Evolutionary conservation across 2,888 invertebrate species (phyloP).

Genomic region (Argyresthia albistria): DNA sequence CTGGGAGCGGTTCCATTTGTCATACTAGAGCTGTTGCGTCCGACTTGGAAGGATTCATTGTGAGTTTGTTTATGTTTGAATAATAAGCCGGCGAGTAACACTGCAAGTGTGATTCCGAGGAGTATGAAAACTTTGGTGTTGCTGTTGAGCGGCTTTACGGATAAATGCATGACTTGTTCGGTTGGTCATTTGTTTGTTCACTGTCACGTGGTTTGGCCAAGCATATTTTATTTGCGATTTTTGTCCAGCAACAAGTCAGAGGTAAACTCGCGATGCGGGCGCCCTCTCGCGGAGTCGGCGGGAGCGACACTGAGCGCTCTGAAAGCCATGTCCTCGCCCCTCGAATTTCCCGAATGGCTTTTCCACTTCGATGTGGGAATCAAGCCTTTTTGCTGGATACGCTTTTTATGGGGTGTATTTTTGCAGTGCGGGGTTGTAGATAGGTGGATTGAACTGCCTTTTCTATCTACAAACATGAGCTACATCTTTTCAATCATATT

Average conservation of each 20-base stretch:
- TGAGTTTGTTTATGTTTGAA: conserved; percentile 36
- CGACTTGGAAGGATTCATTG: conserved; percentile 6
- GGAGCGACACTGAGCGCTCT: conserved; percentile 44
- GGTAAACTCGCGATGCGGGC: conserved; percentile 29
- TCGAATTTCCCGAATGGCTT: conserved; percentile 66
- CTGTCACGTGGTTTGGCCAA: conserved; percentile 24
- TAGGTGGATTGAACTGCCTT: no score
- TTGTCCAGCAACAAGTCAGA: conserved; percentile 51
- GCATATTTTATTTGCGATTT: no score
- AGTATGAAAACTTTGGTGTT: conserved; percentile 54
- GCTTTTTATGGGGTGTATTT: conserved; percentile 9
- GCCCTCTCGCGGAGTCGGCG: conserved; percentile 65
- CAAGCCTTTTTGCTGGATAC: conserved; percentile 33
- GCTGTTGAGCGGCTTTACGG: conserved; percentile 45
- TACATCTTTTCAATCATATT: no score
- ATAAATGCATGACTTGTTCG: conserved; percentile 52
- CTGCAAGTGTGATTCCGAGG: conserved; percentile 39
- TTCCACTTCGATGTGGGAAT: conserved; percentile 52
- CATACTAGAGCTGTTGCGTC: conserved; percentile 32
- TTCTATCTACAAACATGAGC: no score
- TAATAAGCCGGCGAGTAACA: conserved; percentile 44
- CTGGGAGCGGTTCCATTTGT: conserved; percentile 44
- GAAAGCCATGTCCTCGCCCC: conserved; percentile 35
- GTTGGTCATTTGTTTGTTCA: conserved; percentile 19
- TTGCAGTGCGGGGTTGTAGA: no score